A percentile compares a stretch with the other conserved stretches of the same genome.
Evolutionary conservation across 2,888 invertebrate species (phyloP).

Genomic region (Pristionchus japonicus): DNA sequence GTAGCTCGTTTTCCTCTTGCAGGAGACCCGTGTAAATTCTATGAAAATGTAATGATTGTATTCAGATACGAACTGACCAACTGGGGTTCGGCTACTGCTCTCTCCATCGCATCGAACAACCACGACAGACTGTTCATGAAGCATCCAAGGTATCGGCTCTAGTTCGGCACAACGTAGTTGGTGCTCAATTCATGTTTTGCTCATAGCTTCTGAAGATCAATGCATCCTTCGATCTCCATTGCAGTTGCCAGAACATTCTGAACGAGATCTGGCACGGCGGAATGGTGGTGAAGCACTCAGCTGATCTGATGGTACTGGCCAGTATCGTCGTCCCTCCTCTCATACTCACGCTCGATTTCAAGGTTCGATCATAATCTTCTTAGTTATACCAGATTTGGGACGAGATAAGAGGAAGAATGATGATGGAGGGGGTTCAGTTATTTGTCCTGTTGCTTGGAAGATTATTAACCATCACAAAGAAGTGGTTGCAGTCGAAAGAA

Average conservation of each 20-base stretch:
- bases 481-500: slow-evolving; percentile 88
- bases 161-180: background rate
- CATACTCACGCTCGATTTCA: slow-evolving; percentile 86
- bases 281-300: slow-evolving; percentile 85
- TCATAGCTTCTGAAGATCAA: too few species aligned
- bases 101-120: slow-evolving; percentile 94
- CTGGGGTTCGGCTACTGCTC: slow-evolving; percentile 97
- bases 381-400: too few species aligned
- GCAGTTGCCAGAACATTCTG: slow-evolving; percentile 88
- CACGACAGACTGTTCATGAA: slow-evolving; percentile 83
- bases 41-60: background rate
- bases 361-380: background rate
- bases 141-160: slow-evolving; percentile 75
- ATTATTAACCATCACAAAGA: too few species aligned
- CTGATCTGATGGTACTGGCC: slow-evolving; percentile 82
- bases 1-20: too few species aligned
- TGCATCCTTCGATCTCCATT: slow-evolving; percentile 41
- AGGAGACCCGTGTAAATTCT: too few species aligned
- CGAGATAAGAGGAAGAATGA: too few species aligned
- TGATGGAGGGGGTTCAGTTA: too few species aligned
- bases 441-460: too few species aligned
- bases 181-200: too few species aligned
- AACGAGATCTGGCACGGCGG: slow-evolving; percentile 99
- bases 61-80: slow-evolving; percentile 87
- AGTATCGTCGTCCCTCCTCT: slow-evolving; percentile 92